These are phyloP conservation scores for Gymnothorax javanicus DNA, from an alignment of 2,797 vertebrate species.

Conservation along the genomic window DNA sequence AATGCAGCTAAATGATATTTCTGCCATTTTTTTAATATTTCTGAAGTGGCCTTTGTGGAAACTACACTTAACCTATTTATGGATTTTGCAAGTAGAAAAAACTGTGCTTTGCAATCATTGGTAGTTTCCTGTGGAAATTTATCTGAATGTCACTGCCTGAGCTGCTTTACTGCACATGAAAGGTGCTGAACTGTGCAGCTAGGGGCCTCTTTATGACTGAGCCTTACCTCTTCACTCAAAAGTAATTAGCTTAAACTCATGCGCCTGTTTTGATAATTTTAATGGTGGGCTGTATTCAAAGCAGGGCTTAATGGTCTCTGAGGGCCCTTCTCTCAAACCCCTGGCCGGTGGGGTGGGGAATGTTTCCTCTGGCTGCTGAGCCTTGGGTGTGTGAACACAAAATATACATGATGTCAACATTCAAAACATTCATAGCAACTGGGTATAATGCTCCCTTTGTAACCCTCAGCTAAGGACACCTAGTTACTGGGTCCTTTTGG, in stretches of 20 bases:
- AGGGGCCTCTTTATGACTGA: background rate
- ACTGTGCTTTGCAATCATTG: background rate
- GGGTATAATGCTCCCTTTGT: background rate
- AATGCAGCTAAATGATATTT: background rate
- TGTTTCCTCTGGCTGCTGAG: background rate
- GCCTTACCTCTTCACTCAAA: background rate
- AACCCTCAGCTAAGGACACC: background rate
- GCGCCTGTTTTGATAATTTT: background rate
- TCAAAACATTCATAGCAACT: background rate
- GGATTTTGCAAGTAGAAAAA: background rate
- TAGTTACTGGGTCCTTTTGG: background rate
- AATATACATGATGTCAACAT: background rate
- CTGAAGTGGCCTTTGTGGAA: background rate
- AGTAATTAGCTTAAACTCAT: background rate
- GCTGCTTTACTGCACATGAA: background rate
- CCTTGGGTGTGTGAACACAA: background rate
- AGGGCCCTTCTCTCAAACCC: background rate
- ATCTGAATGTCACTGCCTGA: background rate
- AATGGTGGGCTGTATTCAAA: background rate
- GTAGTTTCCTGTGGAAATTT: background rate
- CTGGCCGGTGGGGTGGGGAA: background rate
- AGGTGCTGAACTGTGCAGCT: background rate
- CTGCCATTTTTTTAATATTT: background rate
- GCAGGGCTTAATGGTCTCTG: background rate
- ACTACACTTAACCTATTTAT: background rate